Conservation (phyloP, 1,140 invertebrate species). For the Leptoteleia sp. region DNA sequence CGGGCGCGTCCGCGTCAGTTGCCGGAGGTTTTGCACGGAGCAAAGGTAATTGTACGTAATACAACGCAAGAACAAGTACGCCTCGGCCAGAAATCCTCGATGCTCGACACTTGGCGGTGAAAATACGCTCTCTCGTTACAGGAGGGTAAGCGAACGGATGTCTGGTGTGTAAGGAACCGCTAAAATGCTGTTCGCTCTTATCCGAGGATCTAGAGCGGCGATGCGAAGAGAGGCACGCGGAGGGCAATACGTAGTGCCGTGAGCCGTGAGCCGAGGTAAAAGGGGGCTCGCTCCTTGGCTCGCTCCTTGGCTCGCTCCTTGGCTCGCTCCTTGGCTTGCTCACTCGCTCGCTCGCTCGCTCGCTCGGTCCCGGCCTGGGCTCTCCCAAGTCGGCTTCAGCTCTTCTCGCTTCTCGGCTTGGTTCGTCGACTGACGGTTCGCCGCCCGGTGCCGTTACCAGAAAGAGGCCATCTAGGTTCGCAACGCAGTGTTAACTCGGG, state of each 20-base stretch:
- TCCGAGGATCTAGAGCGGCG: slow-evolving; percentile 81
- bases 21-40: slow-evolving; percentile 24
- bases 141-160: slow-evolving; percentile 78
- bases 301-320: no score
- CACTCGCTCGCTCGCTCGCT: no score
- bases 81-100: slow-evolving; percentile 61
- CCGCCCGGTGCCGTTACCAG: slow-evolving; percentile 76
- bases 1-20: slow-evolving; percentile 1
- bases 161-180: slow-evolving; percentile 82
- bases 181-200: slow-evolving; percentile 82
- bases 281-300: no score
- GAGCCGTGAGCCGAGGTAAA: slow-evolving; percentile 60
- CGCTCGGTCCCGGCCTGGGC: slow-evolving; percentile 56
- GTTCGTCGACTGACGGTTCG: slow-evolving; percentile 68
- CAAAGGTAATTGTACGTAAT: slow-evolving; percentile 61
- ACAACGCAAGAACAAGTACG: slow-evolving; percentile 59
- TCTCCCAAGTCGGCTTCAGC: slow-evolving; percentile 56
- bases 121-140: slow-evolving; percentile 72
- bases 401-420: slow-evolving; percentile 68
- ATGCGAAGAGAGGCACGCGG: slow-evolving; percentile 81
- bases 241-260: slow-evolving; percentile 68
- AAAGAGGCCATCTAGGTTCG: no score
- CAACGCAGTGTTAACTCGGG: no score
- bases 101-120: slow-evolving; percentile 72
- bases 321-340: no score